Evolutionary conservation across 2,888 invertebrate genomes (phyloP).

Genomic region (Brachyopa scutellaris): DNA sequence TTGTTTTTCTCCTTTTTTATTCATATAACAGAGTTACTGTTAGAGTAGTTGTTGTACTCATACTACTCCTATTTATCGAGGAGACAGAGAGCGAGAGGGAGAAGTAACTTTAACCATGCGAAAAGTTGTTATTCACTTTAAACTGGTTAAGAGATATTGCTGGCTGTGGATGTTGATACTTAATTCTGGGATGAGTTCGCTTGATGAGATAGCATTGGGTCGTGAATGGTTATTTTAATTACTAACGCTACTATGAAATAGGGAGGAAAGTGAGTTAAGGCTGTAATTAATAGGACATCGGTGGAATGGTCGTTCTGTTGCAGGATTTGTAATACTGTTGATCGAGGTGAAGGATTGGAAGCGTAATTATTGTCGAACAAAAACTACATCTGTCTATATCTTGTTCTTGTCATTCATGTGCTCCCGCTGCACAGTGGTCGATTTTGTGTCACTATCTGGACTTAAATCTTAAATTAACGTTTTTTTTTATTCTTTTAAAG

Average conservation of each 20-base stretch:
- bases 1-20: slow-evolving; percentile 5
- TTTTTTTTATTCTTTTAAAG: too few species aligned
- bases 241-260: slow-evolving; percentile 28
- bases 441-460: too few species aligned
- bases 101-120: slow-evolving; percentile 52
- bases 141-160: slow-evolving; percentile 52
- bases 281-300: slow-evolving; percentile 19
- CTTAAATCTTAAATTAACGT: too few species aligned
- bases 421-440: too few species aligned
- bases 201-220: slow-evolving; percentile 62
- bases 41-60: slow-evolving; percentile 9
- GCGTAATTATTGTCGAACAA: too few species aligned
- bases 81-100: background rate
- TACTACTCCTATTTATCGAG: background rate
- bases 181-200: slow-evolving; percentile 62
- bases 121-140: slow-evolving; percentile 57
- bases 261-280: background rate
- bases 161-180: slow-evolving; percentile 64
- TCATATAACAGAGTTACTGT: too few species aligned
- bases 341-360: too few species aligned
- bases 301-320: too few species aligned
- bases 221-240: slow-evolving; percentile 64
- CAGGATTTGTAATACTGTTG: too few species aligned
- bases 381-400: too few species aligned
- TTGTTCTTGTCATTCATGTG: too few species aligned